Conservation (phyloP, 1,140 invertebrate species). For the Atopsyche davidsoni region DNA sequence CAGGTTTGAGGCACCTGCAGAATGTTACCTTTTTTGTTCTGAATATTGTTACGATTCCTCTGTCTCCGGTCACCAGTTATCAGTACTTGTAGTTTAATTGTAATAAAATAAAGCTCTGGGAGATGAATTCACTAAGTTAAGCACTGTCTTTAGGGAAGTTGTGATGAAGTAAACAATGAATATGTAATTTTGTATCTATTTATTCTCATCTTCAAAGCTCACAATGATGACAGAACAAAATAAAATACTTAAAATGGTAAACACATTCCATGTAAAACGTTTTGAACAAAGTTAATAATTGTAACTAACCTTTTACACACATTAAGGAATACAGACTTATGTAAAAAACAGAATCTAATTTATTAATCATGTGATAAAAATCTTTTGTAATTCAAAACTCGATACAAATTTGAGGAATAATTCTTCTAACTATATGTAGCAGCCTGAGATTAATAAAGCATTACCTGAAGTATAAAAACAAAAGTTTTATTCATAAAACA, state of each 20-base stretch:
- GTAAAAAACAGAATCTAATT: too few species aligned
- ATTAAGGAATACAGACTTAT: too few species aligned
- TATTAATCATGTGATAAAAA: not conserved
- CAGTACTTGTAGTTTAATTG: too few species aligned
- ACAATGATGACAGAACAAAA: slow-evolving; percentile 28
- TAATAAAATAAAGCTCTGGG: too few species aligned
- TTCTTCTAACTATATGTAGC: not conserved
- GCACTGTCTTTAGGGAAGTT: too few species aligned
- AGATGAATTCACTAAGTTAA: too few species aligned
- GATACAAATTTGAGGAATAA: not conserved
- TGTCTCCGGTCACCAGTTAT: too few species aligned
- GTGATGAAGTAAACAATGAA: too few species aligned
- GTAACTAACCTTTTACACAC: too few species aligned
- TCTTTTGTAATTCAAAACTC: not conserved
- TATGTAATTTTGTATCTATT: slow-evolving; percentile 18
- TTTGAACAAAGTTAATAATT: slow-evolving; percentile 1
- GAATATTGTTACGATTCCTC: too few species aligned
- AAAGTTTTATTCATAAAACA: not conserved
- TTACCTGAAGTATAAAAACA: not conserved
- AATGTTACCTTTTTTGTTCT: too few species aligned
- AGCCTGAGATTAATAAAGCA: not conserved
- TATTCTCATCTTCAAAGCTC: slow-evolving; percentile 24
- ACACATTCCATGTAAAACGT: slow-evolving; percentile 16
- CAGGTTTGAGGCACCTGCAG: too few species aligned
- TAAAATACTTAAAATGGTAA: slow-evolving; percentile 25